Percentiles rank a stretch among this genome's conserved stretches.
These are phyloP conservation scores for Delia radicum DNA, from an alignment of 1,140 invertebrate species.

Conservation along the genomic window DNA sequence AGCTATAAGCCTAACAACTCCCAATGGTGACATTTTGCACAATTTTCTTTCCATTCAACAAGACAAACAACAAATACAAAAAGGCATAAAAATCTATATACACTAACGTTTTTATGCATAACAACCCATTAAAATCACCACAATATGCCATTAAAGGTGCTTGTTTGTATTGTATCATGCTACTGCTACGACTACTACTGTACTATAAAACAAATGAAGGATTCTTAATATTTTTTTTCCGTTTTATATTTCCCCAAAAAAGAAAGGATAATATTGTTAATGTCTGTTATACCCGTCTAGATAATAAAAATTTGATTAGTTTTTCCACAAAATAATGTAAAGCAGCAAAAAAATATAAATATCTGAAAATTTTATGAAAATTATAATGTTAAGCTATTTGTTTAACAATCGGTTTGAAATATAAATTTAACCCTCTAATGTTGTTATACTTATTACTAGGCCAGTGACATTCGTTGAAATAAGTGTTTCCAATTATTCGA, in stretches of 20 bases:
- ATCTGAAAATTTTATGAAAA: not conserved
- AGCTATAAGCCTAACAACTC: slow-evolving; percentile 39
- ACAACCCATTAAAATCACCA: slow-evolving; percentile 30
- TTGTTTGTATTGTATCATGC: not conserved
- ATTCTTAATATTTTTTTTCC: not conserved
- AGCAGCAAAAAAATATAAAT: not conserved
- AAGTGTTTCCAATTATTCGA: too few species aligned
- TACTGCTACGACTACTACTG: not conserved
- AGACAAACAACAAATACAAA: not conserved
- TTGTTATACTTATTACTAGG: too few species aligned
- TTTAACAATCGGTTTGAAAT: slow-evolving; percentile 7
- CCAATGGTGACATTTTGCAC: slow-evolving; percentile 52
- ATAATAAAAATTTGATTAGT: slow-evolving; percentile 23
- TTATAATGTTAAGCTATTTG: slow-evolving; percentile 19
- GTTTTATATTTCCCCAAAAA: not conserved
- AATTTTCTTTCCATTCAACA: slow-evolving; percentile 22
- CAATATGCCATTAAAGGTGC: slow-evolving; percentile 37
- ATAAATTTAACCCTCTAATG: too few species aligned
- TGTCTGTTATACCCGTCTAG: not conserved
- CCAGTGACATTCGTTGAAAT: too few species aligned
- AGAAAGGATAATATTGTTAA: slow-evolving; percentile 13
- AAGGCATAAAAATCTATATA: not conserved
- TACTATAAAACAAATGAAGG: not conserved
- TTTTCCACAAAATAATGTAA: slow-evolving; percentile 4
- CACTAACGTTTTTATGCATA: not conserved